A percentile compares a stretch with the other conserved stretches of the same genome.
These are phyloP conservation scores for Peromyscus californicus DNA, from an alignment of 2,113 vertebrate species.

Conservation along the genomic window DNA sequence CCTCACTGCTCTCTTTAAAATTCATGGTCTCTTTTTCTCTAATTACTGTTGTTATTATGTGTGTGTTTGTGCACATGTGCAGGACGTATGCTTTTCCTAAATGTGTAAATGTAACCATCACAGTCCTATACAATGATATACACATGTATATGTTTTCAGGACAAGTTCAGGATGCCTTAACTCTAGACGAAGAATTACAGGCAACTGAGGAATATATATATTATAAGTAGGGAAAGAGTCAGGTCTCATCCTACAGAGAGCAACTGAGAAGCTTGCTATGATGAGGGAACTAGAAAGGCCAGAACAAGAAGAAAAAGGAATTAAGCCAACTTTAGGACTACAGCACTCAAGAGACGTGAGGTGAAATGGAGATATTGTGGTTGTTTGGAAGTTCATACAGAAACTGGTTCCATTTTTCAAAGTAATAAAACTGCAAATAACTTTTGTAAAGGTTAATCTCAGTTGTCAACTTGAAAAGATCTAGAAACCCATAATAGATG, in stretches of 20 bases:
- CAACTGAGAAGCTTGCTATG: not conserved
- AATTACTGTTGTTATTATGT: not conserved
- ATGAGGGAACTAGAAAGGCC: not conserved
- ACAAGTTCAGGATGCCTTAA: not conserved
- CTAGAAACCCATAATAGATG: too few relatives aligned
- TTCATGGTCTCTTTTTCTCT: not conserved
- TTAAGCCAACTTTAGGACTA: not conserved
- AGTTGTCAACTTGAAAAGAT: not conserved
- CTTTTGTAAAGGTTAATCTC: not conserved
- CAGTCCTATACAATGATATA: too few relatives aligned
- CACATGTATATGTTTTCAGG: not conserved
- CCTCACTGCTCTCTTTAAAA: not conserved
- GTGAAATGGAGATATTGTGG: not conserved
- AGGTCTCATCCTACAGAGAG: not conserved
- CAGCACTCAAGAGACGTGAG: not conserved
- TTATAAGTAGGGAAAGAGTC: not conserved
- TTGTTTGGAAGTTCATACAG: not conserved
- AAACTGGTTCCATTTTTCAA: constrained; percentile 29
- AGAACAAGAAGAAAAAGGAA: not conserved
- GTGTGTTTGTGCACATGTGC: not conserved
- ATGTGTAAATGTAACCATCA: not conserved
- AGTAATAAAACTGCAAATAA: not conserved
- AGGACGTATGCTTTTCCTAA: not conserved
- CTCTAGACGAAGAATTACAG: not conserved
- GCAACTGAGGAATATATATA: not conserved